These are phyloP conservation scores for Champsocephalus esox DNA, from an alignment of 2,797 vertebrate genomes.

Conservation along the genomic window DNA sequence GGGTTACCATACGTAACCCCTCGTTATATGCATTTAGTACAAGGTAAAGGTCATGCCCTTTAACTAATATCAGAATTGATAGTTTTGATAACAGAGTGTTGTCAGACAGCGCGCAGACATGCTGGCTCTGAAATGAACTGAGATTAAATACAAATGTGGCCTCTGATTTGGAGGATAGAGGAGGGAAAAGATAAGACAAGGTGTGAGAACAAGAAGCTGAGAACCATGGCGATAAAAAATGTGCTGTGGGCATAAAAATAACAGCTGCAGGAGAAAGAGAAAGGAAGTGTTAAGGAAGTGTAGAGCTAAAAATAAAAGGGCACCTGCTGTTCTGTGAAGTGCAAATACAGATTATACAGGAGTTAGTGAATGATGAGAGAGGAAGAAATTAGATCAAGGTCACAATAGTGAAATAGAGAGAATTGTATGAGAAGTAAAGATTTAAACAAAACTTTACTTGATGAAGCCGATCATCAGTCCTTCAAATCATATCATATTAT, in stretches of 20 bases:
- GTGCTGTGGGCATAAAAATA: constrained; percentile 19
- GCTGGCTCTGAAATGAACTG: constrained; percentile 44
- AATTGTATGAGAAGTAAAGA: not conserved
- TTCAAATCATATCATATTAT: constrained; percentile 9
- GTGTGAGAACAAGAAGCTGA: constrained; percentile 34
- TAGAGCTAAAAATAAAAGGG: constrained; percentile 11
- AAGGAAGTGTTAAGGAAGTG: not conserved
- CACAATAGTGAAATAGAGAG: not conserved
- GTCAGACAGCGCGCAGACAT: constrained; percentile 26
- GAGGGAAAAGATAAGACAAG: constrained; percentile 43
- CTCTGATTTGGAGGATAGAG: constrained; percentile 17
- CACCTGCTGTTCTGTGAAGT: constrained; percentile 6
- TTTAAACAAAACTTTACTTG: constrained; percentile 12
- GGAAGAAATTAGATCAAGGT: constrained; percentile 8
- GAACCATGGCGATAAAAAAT: constrained; percentile 23
- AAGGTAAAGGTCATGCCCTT: constrained; percentile 8
- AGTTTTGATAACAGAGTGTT: constrained; percentile 15
- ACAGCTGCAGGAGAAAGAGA: constrained; percentile 4
- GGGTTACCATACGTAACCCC: no score
- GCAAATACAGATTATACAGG: constrained; percentile 1
- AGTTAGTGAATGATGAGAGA: not conserved
- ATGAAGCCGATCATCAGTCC: not conserved
- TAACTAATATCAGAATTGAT: constrained; percentile 25
- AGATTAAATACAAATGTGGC: constrained; percentile 47
- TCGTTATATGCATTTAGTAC: not conserved